Conservation (phyloP, 2,888 invertebrate species). For the Dryomyza anilis region DNA sequence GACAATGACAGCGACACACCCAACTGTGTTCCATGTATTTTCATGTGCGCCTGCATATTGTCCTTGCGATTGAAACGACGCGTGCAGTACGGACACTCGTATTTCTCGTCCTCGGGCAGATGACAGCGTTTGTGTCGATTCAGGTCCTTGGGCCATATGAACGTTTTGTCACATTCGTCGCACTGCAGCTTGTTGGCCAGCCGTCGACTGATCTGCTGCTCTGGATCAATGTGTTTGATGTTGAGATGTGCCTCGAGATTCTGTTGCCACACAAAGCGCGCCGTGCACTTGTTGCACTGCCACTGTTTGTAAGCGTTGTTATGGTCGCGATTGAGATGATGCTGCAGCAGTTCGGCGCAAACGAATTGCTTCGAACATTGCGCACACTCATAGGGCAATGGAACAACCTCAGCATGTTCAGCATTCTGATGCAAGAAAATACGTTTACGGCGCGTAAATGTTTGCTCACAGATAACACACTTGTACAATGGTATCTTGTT, state of each 20-base stretch:
- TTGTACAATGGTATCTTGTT: slow-evolving; percentile 32
- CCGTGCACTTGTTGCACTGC: slow-evolving; percentile 47
- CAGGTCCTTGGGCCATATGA: slow-evolving; percentile 69
- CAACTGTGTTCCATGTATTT: slow-evolving; percentile 62
- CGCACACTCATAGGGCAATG: slow-evolving; percentile 62
- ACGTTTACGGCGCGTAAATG: slow-evolving; percentile 38
- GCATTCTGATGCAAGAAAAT: slow-evolving; percentile 48
- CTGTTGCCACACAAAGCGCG: slow-evolving; percentile 52
- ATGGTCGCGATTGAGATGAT: slow-evolving; percentile 62
- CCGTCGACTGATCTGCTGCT: slow-evolving; percentile 41
- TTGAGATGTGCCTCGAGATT: slow-evolving; percentile 49
- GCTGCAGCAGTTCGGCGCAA: slow-evolving; percentile 62
- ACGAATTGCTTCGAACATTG: slow-evolving; percentile 65
- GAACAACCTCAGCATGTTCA: slow-evolving; percentile 50
- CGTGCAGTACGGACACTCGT: slow-evolving; percentile 66
- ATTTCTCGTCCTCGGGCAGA: slow-evolving; percentile 63
- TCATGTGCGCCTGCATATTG: slow-evolving; percentile 66
- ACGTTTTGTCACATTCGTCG: slow-evolving; percentile 69
- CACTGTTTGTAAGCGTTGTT: slow-evolving; percentile 43
- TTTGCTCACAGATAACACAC: slow-evolving; percentile 48
- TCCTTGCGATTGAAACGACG: slow-evolving; percentile 68
- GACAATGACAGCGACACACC: too few species aligned
- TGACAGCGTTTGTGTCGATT: slow-evolving; percentile 71
- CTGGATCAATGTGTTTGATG: slow-evolving; percentile 44
- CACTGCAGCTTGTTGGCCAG: slow-evolving; percentile 64